Conservation (phyloP, 2,113 vertebrate species). For the Cariama cristata region DNA sequence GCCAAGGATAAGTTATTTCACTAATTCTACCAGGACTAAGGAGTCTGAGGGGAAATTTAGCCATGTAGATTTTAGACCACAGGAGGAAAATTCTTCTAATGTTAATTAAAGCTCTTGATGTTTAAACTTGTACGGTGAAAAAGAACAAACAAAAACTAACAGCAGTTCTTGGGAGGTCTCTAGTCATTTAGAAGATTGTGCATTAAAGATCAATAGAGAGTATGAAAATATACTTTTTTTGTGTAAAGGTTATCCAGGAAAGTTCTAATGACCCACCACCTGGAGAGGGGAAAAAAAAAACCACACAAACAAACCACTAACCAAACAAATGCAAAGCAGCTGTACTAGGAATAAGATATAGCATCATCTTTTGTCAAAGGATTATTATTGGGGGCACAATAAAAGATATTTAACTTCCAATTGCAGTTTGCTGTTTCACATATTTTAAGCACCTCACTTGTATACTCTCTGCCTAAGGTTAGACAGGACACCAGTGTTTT, state of each 20-base stretch:
- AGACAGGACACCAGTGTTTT: not conserved
- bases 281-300: not conserved
- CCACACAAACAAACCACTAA: not conserved
- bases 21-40: slow-evolving; percentile 59
- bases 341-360: not conserved
- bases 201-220: slow-evolving; percentile 66
- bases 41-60: slow-evolving; percentile 72
- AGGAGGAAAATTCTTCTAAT: slow-evolving; percentile 71
- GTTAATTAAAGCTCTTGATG: slow-evolving; percentile 79
- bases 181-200: slow-evolving; percentile 69
- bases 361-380: not conserved
- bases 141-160: not conserved
- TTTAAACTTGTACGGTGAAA: slow-evolving; percentile 65
- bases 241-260: slow-evolving; percentile 18
- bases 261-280: not conserved
- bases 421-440: not conserved
- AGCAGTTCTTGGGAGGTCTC: slow-evolving; percentile 72
- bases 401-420: not conserved
- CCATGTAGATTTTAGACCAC: slow-evolving; percentile 71
- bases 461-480: not conserved
- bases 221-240: slow-evolving; percentile 10
- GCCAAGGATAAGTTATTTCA: slow-evolving; percentile 44
- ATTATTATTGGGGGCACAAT: not conserved
- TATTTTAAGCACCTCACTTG: not conserved
- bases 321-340: not conserved